Base-by-base conservation (phyloP, 2,888 invertebrate species). In the Aromia moschata region DNA sequence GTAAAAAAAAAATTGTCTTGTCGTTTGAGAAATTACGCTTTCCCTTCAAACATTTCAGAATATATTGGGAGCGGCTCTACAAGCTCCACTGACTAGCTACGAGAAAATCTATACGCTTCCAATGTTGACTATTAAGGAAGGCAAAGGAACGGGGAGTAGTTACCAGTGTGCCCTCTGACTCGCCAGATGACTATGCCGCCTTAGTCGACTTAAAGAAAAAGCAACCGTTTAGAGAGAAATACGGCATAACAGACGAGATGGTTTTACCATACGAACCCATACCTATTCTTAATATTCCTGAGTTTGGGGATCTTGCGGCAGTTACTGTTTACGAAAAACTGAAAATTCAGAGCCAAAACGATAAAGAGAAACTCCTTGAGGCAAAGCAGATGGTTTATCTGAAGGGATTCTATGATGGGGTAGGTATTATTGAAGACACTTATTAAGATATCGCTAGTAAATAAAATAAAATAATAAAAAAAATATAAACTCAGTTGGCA, bases 71-170 rank as follows among this genome's bases (percentile, higher is more conserved):
- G 79, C 89, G 36, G 86, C 89, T 1, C 77, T 99, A 11, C 86
- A 88, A 67, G 92, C 97, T 0, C 97, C 98, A 0, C 82, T 98
- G 67, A 91, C 96, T 0, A 82, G 82, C n/a, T 91, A 95, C 77
- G 84, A 90, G 53, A 85, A 85, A 58, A 92, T 99, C 66, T 98
- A 97, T 79, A 89, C 95, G 0, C 85, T 99, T 36, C 99, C 99
- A 0, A 98, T 99, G 98, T 80, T 99, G 51, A 97, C 96, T 0
- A 96, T 99, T 71, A 97, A 96, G 78, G 94, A 96, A 77, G 96
- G 97, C 74, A 99, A 99, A 82, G 98, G 98, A 11, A 99, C 99
- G 0, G 99, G n/a, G 98, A 1, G 88, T 99, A 30, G 99, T 99
- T 0, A 96, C 97, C 0, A 96, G 96, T 69, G 99, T 99, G 0